These are phyloP conservation scores for Sigmodon hispidus DNA, from an alignment of 2,113 vertebrate species.

Conservation along the genomic window DNA sequence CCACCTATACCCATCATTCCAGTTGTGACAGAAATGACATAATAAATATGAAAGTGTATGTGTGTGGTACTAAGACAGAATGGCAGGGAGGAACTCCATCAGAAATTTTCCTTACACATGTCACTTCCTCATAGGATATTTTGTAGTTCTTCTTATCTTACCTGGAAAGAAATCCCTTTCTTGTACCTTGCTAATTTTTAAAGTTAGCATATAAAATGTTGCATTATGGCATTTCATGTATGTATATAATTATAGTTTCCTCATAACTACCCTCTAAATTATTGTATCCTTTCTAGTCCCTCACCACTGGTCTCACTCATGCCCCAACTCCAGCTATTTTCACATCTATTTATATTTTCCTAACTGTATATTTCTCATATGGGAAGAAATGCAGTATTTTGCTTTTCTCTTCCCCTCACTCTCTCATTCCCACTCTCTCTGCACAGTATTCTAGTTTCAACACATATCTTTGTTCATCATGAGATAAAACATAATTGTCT, in stretches of 20 bases:
- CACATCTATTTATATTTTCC: background rate
- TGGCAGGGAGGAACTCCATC: background rate
- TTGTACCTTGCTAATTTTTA: background rate
- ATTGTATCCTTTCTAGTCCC: background rate
- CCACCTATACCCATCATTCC: conserved; percentile 39
- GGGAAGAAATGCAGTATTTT: background rate
- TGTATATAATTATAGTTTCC: background rate
- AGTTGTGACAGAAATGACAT: conserved; percentile 53
- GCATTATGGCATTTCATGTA: background rate
- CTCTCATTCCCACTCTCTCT: background rate
- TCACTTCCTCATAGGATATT: background rate
- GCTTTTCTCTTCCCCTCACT: background rate
- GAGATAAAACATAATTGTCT: background rate
- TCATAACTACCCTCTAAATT: background rate
- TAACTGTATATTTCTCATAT: background rate
- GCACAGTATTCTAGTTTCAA: background rate
- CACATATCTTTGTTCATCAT: background rate
- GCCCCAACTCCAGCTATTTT: background rate
- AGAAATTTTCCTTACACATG: conserved; percentile 55
- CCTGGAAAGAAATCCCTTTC: background rate
- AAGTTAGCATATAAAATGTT: background rate
- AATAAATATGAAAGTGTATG: conserved; percentile 40
- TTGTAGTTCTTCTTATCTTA: conserved; percentile 39
- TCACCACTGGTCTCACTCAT: background rate
- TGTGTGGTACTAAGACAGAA: background rate